Conservation (phyloP, 2,113 vertebrate species). For the Sorex fumeus region DNA sequence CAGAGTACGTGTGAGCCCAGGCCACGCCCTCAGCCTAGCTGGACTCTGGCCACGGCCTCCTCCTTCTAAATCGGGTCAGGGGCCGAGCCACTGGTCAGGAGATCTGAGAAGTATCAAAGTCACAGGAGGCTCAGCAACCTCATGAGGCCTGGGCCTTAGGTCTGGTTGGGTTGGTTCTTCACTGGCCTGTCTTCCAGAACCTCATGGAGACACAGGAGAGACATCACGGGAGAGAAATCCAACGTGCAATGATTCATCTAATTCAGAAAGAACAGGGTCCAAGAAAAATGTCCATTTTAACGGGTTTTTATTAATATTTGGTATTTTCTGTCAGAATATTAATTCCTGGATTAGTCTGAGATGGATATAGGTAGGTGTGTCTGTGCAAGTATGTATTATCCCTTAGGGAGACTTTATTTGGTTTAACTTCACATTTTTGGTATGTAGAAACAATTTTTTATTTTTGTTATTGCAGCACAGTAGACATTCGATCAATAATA, state of each 20-base stretch:
- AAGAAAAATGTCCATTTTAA: slow-evolving; percentile 71
- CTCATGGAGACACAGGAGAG: not conserved
- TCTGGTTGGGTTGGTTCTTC: not conserved
- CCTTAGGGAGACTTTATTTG: slow-evolving; percentile 81
- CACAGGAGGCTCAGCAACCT: too few relatives aligned
- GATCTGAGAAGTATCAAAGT: not conserved
- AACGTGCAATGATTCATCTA: not conserved
- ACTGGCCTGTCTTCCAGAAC: too few relatives aligned
- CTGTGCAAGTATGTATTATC: slow-evolving; percentile 53
- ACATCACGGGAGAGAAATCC: not conserved
- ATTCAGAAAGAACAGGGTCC: not conserved
- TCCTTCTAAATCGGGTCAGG: not conserved
- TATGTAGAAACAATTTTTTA: slow-evolving; percentile 80
- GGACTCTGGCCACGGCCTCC: rapidly evolving
- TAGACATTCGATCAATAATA: slow-evolving; percentile 80
- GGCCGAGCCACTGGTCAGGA: not conserved
- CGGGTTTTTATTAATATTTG: slow-evolving; percentile 82
- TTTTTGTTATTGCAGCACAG: slow-evolving; percentile 83
- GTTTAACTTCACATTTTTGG: slow-evolving; percentile 84
- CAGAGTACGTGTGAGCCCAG: rapidly evolving
- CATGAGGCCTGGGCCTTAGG: not conserved
- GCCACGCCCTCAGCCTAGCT: not conserved
- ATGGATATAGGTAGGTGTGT: not conserved
- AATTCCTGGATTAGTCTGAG: slow-evolving; percentile 18
- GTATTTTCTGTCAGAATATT: slow-evolving; percentile 62